These are phyloP conservation scores for Eriocheir sinensis DNA, from an alignment of 1,140 invertebrate species.

Conservation along the genomic window DNA sequence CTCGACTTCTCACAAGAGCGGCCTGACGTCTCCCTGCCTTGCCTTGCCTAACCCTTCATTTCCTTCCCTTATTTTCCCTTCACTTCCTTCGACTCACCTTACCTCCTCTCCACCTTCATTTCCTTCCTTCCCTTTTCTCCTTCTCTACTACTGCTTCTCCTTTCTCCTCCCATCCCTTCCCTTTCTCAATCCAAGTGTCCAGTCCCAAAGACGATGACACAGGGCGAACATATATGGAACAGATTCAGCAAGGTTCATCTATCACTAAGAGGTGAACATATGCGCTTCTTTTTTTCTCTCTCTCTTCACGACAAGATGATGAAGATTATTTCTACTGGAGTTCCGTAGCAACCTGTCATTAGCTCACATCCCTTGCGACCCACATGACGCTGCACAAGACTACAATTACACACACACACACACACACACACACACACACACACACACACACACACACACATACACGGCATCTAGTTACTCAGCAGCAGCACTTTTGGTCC, in stretches of 20 bases:
- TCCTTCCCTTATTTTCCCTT: no score
- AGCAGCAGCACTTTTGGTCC: background rate
- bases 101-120: background rate
- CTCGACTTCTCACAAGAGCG: no score
- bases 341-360: constrained; percentile 3
- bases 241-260: background rate
- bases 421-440: background rate
- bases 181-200: background rate
- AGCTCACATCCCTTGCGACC: background rate
- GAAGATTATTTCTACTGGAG: background rate
- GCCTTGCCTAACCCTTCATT: no score
- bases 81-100: no score
- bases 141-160: no score
- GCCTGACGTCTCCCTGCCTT: no score
- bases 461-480: background rate
- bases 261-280: background rate
- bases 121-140: background rate
- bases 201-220: background rate
- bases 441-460: background rate
- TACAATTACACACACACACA: background rate
- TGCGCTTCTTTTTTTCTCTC: background rate
- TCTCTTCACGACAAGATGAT: background rate
- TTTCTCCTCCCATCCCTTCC: background rate
- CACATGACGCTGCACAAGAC: background rate
- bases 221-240: background rate